Percentiles rank a stretch among this genome's conserved stretches.
phyloP scores from a whole-genome alignment of 2,888 invertebrate species.

The Napeogenes inachia region DNA sequence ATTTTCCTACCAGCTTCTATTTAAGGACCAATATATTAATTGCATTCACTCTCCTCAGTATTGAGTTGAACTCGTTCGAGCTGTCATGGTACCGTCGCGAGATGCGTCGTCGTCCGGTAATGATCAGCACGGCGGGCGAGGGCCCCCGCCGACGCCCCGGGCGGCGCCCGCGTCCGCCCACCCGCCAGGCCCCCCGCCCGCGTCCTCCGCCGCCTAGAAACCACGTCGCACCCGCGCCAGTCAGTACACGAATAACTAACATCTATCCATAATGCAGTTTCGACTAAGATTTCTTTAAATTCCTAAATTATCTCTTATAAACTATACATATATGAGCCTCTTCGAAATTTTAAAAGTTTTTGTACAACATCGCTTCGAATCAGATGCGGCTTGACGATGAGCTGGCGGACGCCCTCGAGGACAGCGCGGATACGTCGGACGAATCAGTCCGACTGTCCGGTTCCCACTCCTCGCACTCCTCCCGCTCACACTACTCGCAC shows the following conservation, averaged over 20 bases:
- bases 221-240: conserved; percentile 3
- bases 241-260: background rate
- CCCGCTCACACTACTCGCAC: conserved; percentile 24
- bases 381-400: conserved; percentile 33
- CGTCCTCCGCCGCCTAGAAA: conserved; percentile 22
- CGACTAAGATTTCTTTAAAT: too few relatives aligned
- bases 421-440: conserved; percentile 51
- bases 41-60: conserved; percentile 41
- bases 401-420: conserved; percentile 37
- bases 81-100: conserved; percentile 84
- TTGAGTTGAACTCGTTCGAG: conserved; percentile 76
- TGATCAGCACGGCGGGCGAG: conserved; percentile 78
- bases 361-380: background rate
- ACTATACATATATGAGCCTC: background rate
- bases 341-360: too few relatives aligned
- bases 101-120: conserved; percentile 85
- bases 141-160: conserved; percentile 36
- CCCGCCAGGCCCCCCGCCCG: conserved; percentile 28
- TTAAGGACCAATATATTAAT: background rate
- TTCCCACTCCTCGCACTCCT: conserved; percentile 31
- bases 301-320: too few relatives aligned
- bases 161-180: conserved; percentile 34
- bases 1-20: too few relatives aligned
- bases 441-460: conserved; percentile 50
- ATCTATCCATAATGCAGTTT: too few relatives aligned